phyloP scores from a whole-genome alignment of 2,888 invertebrate species.

The Biston betularia region DNA sequence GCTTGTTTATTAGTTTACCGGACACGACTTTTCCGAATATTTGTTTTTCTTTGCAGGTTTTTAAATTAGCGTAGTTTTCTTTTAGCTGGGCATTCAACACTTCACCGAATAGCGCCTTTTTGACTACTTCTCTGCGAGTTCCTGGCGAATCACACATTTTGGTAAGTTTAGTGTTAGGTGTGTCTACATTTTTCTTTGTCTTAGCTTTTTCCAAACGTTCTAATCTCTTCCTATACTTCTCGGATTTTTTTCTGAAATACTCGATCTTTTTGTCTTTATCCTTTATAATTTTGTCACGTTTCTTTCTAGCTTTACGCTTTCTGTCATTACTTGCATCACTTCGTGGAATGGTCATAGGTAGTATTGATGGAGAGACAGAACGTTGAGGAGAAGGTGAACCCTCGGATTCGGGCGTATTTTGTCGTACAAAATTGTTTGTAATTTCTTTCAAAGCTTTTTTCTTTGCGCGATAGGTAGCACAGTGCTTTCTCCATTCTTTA shows the following conservation, averaged over 20 bases:
- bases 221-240: slow-evolving; percentile 22
- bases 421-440: slow-evolving; percentile 11
- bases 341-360: not conserved
- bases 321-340: slow-evolving; percentile 4
- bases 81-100: slow-evolving; percentile 2
- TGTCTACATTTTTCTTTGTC: not conserved
- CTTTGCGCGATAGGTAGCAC: slow-evolving; percentile 9
- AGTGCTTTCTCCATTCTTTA: slow-evolving; percentile 13
- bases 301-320: slow-evolving; percentile 7
- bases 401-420: slow-evolving; percentile 14
- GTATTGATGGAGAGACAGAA: slow-evolving; percentile 5
- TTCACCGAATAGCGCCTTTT: slow-evolving; percentile 21
- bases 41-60: slow-evolving; percentile 31
- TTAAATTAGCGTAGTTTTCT: slow-evolving; percentile 9
- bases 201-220: slow-evolving; percentile 21
- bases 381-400: slow-evolving; percentile 1
- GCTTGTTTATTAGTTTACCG: slow-evolving; percentile 32
- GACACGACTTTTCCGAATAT: slow-evolving; percentile 35
- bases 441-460: slow-evolving; percentile 7
- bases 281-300: slow-evolving; percentile 2
- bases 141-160: not conserved
- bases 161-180: slow-evolving; percentile 1
- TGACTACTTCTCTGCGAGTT: slow-evolving; percentile 29
- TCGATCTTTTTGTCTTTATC: not conserved
- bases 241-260: slow-evolving; percentile 1